Percentiles rank a stretch among this genome's conserved stretches.
Evolutionary conservation across 2,797 vertebrate species (phyloP).

Genomic region (Liparis tanakae): DNA sequence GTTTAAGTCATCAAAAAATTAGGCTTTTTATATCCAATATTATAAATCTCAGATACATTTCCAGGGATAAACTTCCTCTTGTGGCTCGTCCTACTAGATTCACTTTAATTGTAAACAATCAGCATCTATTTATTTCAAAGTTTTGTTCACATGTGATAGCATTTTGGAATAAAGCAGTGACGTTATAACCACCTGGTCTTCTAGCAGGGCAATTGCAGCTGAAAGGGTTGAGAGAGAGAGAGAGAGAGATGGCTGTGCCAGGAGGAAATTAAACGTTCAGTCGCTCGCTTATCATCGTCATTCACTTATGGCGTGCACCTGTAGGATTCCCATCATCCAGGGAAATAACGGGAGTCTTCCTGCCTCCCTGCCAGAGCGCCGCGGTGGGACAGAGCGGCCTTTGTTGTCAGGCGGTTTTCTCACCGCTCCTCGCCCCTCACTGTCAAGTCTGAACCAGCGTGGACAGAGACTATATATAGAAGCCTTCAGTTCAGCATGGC

Average conservation of each 20-base stretch:
- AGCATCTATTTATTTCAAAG: not conserved
- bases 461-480: not conserved
- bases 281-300: slow-evolving; percentile 75
- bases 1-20: not conserved
- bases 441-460: slow-evolving; percentile 62
- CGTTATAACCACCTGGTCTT: not conserved
- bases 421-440: slow-evolving; percentile 37
- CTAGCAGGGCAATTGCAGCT: slow-evolving; percentile 24
- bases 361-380: slow-evolving; percentile 47
- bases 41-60: not conserved
- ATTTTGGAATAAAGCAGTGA: not conserved
- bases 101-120: not conserved
- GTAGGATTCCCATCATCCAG: slow-evolving; percentile 62
- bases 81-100: not conserved
- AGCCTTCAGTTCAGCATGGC: not conserved
- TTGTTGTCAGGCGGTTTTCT: slow-evolving; percentile 53
- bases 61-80: not conserved
- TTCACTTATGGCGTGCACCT: slow-evolving; percentile 79
- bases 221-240: slow-evolving; percentile 43
- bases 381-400: slow-evolving; percentile 66
- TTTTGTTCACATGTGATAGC: not conserved
- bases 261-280: slow-evolving; percentile 66
- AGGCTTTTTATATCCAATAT: not conserved
- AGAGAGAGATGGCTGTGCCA: slow-evolving; percentile 45
- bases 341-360: slow-evolving; percentile 67